Evolutionary conservation across 2,888 invertebrate genomes (phyloP), one percentile per base, ranked within the genome.

Genomic region (Diaperis boleti): DNA sequence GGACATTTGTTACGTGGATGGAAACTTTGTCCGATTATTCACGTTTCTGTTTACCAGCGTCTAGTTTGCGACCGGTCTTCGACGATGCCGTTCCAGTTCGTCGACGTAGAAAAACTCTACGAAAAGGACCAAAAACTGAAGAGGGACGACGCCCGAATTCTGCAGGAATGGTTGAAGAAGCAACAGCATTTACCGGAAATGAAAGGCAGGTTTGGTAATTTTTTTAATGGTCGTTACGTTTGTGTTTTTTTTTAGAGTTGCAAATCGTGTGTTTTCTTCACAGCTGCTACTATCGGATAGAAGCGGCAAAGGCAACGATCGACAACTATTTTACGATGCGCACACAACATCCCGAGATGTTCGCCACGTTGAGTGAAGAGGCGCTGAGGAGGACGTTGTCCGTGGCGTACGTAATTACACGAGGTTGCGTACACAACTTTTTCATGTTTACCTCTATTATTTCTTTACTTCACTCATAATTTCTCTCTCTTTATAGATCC

Each of bases 191-290:
- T 41, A n/a, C 41, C 41, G 2, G 5, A 33, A 10, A 2, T 33
- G n/a, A 5, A 11, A 33, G 33, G 33, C 5, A 33, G 11, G 33
- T 33, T n/a, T 8, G 26, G 6, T 26, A 26, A 8, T 2, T 26
- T 2, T 26, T 26, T 26, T n/a, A n/a, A n/a, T n/a, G n/a, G n/a
- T n/a, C n/a, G n/a, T n/a, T n/a, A n/a, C n/a, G n/a, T n/a, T n/a
- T n/a, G 22, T 22, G 4, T 22, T 22, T 22, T 22, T 33, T 42
- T 42, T n/a, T 42, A 42, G 41, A 42, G 10, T 7, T 42, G 8
- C 41, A 42, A 42, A n/a, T 42, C n/a, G 15, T 42, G 6, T 4
- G n/a, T n/a, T 42, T 42, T 18, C 20, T 42, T 8, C 41, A 42
- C 18, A 42, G 41, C 10, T 42, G 41, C 20, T 42, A 42, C 41